A percentile compares a stretch with the other conserved stretches of the same genome.
Conservation (phyloP, 2,797 vertebrate species). For the Spea hammondii region DNA sequence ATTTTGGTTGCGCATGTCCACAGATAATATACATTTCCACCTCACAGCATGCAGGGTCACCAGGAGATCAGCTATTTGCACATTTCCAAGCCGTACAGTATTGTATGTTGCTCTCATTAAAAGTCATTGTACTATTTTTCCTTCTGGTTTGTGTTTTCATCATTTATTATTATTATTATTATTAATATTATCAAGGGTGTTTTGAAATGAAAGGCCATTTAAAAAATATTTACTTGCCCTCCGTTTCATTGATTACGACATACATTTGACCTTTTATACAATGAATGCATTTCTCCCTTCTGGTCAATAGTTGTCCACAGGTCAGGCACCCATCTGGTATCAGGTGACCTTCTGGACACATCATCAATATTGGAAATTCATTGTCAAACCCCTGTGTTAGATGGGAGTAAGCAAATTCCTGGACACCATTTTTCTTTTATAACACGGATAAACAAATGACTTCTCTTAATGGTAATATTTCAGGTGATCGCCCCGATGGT, state of each 20-base stretch:
- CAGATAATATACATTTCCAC: conserved; percentile 28
- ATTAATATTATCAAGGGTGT: neutral
- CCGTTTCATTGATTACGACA: conserved; percentile 1
- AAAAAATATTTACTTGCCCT: neutral
- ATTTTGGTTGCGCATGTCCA: conserved; percentile 14
- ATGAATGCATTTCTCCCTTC: neutral
- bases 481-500: no score
- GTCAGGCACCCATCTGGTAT: conserved; percentile 14
- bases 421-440: neutral
- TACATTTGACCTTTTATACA: neutral
- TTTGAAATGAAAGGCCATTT: neutral
- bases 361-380: conserved; percentile 10
- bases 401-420: neutral
- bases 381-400: neutral
- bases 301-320: neutral
- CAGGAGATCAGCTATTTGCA: conserved; percentile 47
- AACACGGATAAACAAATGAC: no score
- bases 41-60: conserved; percentile 38
- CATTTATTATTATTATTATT: neutral
- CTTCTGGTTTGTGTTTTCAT: conserved; percentile 31
- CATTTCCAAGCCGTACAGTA: conserved; percentile 53
- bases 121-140: conserved; percentile 42
- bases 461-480: no score
- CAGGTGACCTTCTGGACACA: neutral
- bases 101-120: conserved; percentile 53